Evolutionary conservation across 2,797 vertebrate genomes (phyloP).

Genomic region (Pygocentrus nattereri): DNA sequence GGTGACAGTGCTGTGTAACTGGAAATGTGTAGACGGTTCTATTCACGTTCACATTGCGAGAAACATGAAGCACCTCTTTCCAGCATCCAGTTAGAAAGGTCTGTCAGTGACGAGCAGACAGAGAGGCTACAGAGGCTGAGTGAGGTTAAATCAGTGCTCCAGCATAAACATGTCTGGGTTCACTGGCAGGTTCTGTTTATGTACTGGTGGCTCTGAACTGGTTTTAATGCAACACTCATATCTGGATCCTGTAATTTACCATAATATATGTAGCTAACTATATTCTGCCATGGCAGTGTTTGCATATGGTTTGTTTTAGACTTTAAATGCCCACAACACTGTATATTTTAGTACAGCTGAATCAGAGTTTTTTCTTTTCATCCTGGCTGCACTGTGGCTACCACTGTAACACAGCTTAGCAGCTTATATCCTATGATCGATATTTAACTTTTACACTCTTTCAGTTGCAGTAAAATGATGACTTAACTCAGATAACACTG

Average conservation of each 20-base stretch:
- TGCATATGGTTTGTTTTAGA: background rate
- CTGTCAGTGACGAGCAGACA: background rate
- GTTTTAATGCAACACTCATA: background rate
- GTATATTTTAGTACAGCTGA: background rate
- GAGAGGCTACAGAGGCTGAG: background rate
- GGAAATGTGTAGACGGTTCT: no score
- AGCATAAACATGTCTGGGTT: conserved; percentile 12
- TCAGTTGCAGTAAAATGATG: background rate
- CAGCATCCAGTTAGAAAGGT: no score
- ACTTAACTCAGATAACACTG: background rate
- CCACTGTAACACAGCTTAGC: no score
- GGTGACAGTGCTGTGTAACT: no score
- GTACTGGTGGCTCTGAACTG: background rate
- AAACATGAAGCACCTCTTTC: no score
- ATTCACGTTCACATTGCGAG: no score
- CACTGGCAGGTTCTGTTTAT: background rate
- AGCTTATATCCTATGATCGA: no score
- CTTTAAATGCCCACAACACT: no score
- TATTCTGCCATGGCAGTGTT: background rate
- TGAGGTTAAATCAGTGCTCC: background rate
- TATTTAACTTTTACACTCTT: background rate
- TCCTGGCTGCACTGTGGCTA: background rate
- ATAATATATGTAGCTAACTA: background rate
- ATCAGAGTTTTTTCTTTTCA: background rate
- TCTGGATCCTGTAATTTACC: conserved; percentile 9